Evolutionary conservation across 2,113 vertebrate genomes (phyloP).

Genomic region (Alethe diademata): DNA sequence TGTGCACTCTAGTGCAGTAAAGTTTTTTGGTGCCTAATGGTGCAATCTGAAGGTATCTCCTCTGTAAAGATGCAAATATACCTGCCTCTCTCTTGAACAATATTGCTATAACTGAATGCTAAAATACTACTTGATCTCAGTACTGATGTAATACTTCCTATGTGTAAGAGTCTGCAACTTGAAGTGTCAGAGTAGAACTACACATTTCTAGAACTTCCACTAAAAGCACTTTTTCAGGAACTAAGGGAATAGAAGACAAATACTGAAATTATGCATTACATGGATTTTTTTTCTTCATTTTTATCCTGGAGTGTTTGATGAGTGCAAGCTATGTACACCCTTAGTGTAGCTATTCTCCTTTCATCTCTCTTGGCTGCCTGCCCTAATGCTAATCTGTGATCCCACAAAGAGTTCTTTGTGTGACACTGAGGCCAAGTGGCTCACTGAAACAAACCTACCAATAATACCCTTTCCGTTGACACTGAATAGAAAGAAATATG

Average conservation of each 20-base stretch:
- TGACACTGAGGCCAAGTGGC: background rate
- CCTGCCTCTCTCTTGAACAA: background rate
- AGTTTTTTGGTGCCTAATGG: background rate
- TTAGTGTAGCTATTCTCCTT: constrained; percentile 39
- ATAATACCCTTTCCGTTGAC: constrained; percentile 40
- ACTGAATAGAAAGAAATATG: constrained; percentile 26
- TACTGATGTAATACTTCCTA: background rate
- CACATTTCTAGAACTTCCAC: background rate
- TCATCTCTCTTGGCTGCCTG: constrained; percentile 50
- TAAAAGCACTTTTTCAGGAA: background rate
- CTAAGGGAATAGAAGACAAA: background rate
- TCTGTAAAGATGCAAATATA: background rate
- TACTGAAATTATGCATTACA: background rate
- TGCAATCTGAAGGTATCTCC: background rate
- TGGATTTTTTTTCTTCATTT: background rate
- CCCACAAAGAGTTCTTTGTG: constrained; percentile 58
- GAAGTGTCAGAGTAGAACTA: background rate
- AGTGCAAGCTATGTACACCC: constrained; percentile 48
- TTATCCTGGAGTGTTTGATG: background rate
- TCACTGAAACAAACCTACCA: constrained; percentile 43
- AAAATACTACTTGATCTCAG: background rate
- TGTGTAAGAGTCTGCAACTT: background rate
- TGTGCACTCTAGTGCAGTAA: background rate
- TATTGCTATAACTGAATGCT: background rate
- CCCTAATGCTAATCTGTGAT: constrained; percentile 52